Evolutionary conservation across 1,140 invertebrate species (phyloP).

Genomic region (Calliphora vicina): DNA sequence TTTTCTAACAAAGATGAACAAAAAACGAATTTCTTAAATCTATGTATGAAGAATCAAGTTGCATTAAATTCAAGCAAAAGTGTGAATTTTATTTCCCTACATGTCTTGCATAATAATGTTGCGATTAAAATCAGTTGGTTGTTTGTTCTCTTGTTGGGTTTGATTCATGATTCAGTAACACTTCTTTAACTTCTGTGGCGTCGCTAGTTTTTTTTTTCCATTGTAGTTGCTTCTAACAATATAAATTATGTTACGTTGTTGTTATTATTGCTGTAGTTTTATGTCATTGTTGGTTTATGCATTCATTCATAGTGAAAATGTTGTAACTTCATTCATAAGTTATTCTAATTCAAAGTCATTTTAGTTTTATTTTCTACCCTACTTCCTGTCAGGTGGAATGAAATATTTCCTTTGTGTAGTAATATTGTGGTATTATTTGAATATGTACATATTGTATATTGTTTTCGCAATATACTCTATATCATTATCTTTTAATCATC

Average conservation of each 20-base stretch:
- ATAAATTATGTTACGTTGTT: no score
- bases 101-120: slow-evolving; percentile 9
- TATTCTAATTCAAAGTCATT: not conserved
- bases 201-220: not conserved
- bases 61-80: not conserved
- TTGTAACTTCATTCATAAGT: slow-evolving; percentile 11
- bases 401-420: no score
- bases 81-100: not conserved
- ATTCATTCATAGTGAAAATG: not conserved
- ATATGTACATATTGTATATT: no score
- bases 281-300: not conserved
- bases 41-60: not conserved
- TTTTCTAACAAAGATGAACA: not conserved
- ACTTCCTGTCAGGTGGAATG: not conserved
- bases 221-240: not conserved
- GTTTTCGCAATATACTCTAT: no score
- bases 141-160: not conserved
- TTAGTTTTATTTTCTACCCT: not conserved
- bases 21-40: no score
- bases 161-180: not conserved
- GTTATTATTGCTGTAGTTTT: not conserved
- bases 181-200: not conserved
- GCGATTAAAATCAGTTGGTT: not conserved
- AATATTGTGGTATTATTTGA: no score
- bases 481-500: no score